Base-by-base conservation (phyloP, 2,797 vertebrate genomes). In the Macrochelys suwanniensis region DNA sequence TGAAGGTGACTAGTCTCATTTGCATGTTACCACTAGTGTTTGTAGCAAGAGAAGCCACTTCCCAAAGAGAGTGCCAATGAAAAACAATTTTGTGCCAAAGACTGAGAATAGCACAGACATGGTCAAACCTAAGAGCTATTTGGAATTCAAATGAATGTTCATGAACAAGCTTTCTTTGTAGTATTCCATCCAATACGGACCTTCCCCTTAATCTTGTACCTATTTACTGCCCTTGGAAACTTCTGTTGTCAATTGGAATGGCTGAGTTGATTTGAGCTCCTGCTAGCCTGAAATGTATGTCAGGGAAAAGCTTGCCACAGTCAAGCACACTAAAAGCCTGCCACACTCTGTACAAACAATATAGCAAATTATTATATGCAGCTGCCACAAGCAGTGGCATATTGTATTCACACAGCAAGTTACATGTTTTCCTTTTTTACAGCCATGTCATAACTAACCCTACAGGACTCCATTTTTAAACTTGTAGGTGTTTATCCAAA, bases 291-390 rank as follows among this genome's bases (percentile, higher is more conserved):
- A 31, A 77, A 77, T 17, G 7, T 77, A 28, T 89, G 31, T 23
- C 26, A 54, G 51, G n/a, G 51, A 81, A 79, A 84, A 84, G 84
- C 3, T 26, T 87, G 11, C 6, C 28, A n/a, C 57, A 78, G 57
- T 37, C 5, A 2, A 42, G 65, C 21, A 84, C 82, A 84, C 84
- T 31, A 37, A 28, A 83, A 19, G 12, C 5, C 81, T 89, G 15
- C 17, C 50, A 65, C 45, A 80, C 61, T 80, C 74, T 57, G 6
- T 4, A 23, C 3, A 80, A 0, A 0, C 26, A n/a, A 6, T 0
- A 13, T 56, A 71, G 51, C 6, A 1, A 53, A 6, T 12, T 33
- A 6, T 25, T 37, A 4, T 28, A 31, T 78, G 28, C 80, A 42
- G n/a, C 68, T 23, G 19, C 89, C 12, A 17, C 79, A 19, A 76